Evolutionary conservation across 2,888 invertebrate species (phyloP).

Genomic region (Steromphala cineraria): DNA sequence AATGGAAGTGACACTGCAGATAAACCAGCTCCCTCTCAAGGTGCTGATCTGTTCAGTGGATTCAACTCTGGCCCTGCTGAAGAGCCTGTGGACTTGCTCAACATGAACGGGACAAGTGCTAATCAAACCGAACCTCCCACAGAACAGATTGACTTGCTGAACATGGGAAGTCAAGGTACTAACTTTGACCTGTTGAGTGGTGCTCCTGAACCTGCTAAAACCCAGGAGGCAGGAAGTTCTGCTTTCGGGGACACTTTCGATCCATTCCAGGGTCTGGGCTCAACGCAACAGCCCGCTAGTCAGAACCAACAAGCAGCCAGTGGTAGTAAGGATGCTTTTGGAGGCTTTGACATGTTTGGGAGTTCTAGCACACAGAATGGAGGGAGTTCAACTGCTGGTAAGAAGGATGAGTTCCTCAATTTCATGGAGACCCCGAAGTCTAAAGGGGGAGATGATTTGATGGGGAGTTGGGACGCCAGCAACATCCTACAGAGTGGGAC

Average conservation of each 20-base stretch:
- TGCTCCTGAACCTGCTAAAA: background rate
- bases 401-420: slow-evolving; percentile 54
- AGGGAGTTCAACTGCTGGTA: background rate
- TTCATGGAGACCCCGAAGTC: slow-evolving; percentile 47
- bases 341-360: slow-evolving; percentile 66
- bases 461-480: slow-evolving; percentile 62
- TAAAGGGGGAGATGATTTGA: slow-evolving; percentile 47
- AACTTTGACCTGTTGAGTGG: slow-evolving; percentile 60
- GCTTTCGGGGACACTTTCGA: slow-evolving; percentile 59
- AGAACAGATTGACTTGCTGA: slow-evolving; percentile 51
- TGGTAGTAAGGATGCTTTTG: slow-evolving; percentile 29
- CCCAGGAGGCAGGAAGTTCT: background rate
- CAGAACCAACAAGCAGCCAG: slow-evolving; percentile 26
- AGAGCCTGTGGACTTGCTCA: slow-evolving; percentile 57
- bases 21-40: background rate
- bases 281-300: background rate
- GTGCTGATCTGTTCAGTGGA: slow-evolving; percentile 35
- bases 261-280: slow-evolving; percentile 63
- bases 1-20: slow-evolving; percentile 11
- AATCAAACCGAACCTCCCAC: slow-evolving; percentile 26
- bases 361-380: slow-evolving; percentile 15
- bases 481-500: slow-evolving; percentile 47
- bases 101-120: slow-evolving; percentile 40
- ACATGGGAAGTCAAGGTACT: slow-evolving; percentile 52
- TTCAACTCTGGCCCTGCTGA: slow-evolving; percentile 17